Base-by-base conservation (phyloP, 2,888 invertebrate species). In the Zhuqinia jingwanae region DNA sequence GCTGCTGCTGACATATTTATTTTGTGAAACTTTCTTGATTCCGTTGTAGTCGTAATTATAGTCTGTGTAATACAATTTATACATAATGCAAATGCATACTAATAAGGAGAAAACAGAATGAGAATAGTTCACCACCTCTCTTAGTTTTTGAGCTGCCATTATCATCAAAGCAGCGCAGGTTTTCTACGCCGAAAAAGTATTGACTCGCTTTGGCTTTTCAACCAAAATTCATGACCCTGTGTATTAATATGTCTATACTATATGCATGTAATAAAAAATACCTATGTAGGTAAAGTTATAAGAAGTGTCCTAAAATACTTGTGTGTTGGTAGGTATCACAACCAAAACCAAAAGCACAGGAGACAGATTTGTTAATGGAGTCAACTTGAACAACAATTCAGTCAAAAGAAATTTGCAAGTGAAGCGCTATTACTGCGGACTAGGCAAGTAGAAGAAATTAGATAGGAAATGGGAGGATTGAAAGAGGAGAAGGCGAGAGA, bases 1-100 rank as follows among this genome's bases (percentile, higher is more conserved):
- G 47, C 15, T 45, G 25, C 25, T 70, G 70, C 70, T 70, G 70
- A 68, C 65, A 42, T 68, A 68, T 45, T 68, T 68, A 45, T 42
- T 68, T 36, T 68, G 20, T 45, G 65, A 45, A 20, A 68, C 65
- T 68, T n/a, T 42, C 22, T 36, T 36, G 5, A 36, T 36, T 36
- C 8, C 36, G 11, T 60, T 68, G 42, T 45, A 68, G 11, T 60
- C 42, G 42, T 45, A 68, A 68, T 68, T 68, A 68, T 42, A 17
- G 11, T 65, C n/a, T n/a, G 53, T n/a, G 15, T 53, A 5, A 15
- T 58, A 8, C 25, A 58, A 58, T 17, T 22, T 25, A 58, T 60
- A 60, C 8, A 36, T 6, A 60, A 27, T 60, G 25, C 11, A 56
- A n/a, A n/a, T n/a, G n/a, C n/a, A n/a, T n/a, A n/a, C n/a, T 22